Base-by-base conservation (phyloP, 2,113 vertebrate species). In the Oxyura jamaicensis region DNA sequence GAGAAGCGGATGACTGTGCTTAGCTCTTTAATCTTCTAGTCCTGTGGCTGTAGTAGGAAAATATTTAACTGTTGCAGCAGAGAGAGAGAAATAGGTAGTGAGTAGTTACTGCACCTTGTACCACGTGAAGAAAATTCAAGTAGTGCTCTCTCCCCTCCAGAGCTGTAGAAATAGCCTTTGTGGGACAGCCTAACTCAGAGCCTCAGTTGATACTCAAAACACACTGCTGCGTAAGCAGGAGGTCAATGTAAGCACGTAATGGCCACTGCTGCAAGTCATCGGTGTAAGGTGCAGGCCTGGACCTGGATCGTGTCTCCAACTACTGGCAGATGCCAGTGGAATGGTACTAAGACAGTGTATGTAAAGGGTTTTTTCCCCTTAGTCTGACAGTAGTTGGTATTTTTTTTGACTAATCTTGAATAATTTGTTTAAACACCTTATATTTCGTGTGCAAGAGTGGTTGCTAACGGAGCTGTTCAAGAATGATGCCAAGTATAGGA, bases 1-100 rank as follows among this genome's bases (percentile, higher is more conserved):
- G 90, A 92, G 95, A 75, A 93, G 88, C 25, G 58, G 82, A 92
- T 94, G 94, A 88, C 91, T 96, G 93, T 86, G 62, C 72, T 97
- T 88, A 93, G 91, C 88, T 83, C 75, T 65, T 95, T 90, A 85
- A 91, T 95, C 93, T 97, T 83, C 81, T 74, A 52, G 79, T 91
- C 69, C 58, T 53, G 41, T 90, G 75, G 63, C 58, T 78, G 53
- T 69, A 4, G 3, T 68, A 77, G 90, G 81, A 96, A 95, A 94
- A 86, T 94, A 67, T 44, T 95, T 94, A 97, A 95, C 90, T 65
- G 44, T 89, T 95, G 83, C 62, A 79, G 35, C 33, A 73, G 88
- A 89, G 88, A 73, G 65, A 44, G 76, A 91, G 89, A 88, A 88
- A 92, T 46, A 88, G 71, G 88, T 82, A 74, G 50, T 5, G 58